Conservation (phyloP, 1,140 invertebrate genomes). For the Drosophila lacteicornis region DNA sequence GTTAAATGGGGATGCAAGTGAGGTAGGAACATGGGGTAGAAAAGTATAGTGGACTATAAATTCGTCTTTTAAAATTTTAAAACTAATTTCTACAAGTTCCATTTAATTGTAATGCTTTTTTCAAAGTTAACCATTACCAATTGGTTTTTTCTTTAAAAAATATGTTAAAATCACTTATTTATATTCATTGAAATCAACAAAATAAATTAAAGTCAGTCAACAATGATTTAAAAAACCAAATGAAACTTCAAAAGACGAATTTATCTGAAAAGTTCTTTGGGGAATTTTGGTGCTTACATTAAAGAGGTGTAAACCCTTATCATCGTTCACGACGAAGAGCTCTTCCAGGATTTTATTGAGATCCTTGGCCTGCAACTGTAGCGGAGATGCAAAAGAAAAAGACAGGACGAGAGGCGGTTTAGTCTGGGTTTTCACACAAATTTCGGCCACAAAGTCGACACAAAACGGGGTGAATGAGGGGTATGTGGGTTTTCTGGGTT, state of each 20-base stretch:
- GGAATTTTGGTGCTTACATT: constrained; percentile 63
- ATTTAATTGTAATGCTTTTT: no score
- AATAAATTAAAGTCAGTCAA: no score
- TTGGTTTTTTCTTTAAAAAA: no score
- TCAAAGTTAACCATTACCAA: no score
- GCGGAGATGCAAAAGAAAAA: constrained; percentile 46
- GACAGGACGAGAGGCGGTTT: constrained; percentile 43
- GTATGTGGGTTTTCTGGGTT: background rate
- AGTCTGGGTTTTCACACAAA: constrained; percentile 38
- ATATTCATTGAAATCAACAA: no score
- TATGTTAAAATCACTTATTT: no score
- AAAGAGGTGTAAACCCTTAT: constrained; percentile 63
- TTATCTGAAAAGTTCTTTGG: background rate
- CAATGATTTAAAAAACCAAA: no score
- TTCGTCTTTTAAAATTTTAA: background rate
- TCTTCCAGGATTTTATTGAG: constrained; percentile 39
- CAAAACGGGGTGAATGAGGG: constrained; percentile 5
- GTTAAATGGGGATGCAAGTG: constrained; percentile 11
- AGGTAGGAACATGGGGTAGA: background rate
- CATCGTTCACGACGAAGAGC: constrained; percentile 56
- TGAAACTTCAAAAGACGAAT: background rate
- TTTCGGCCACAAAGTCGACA: constrained; percentile 29
- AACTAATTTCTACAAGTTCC: no score
- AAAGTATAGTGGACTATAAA: background rate
- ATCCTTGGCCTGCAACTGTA: constrained; percentile 60